Evolutionary conservation across 2,888 invertebrate species (phyloP), one percentile per base, ranked within the genome.

Genomic region (Cremastinae sp.): DNA sequence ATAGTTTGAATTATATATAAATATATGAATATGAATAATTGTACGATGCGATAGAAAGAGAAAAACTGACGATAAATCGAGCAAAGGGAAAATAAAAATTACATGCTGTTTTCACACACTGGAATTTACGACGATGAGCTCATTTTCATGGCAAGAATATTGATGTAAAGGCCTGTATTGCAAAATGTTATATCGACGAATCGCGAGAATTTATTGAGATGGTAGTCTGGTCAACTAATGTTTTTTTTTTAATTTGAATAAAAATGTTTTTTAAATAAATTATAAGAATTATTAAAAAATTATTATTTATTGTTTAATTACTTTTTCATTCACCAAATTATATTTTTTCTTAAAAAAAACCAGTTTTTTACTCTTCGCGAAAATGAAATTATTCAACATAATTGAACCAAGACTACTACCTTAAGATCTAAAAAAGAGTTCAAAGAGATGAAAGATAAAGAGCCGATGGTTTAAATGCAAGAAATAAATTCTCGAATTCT

Each of bases 1-100:
- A 84, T 86, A 85, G 83, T 81, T 73, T 83, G 80, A 82, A 82
- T 78, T 72, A 79, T 72, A 65, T 59, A 65, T 64, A 64, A 49
- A 64, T 56, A 64, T 55, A 58, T 59, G 49, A 20, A 56, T 39
- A 64, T 49, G 62, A 58, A 72, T 61, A 59, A 75, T 61, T 66
- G 41, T 66, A 66, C 47, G 12, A 47, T 28, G 28, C 2, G 28
- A 28, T 28, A 28, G 28, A 28, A 5, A 71, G 51, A 45, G 20
- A 64, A 49, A 28, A 39, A 41, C 59, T 43, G 28, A 41, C 28
- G 56, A 70, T 51, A 9, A 75, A 75, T 61, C 66, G 71, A 72
- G 72, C 66, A 62, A 51, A 49, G 18, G 18, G 14, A 35, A 39
- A 53, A n/a, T n/a, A 55, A 49, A 66, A 75, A 72, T 61, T 51